These are phyloP conservation scores for Kradibia gibbosae DNA, from an alignment of 1,140 invertebrate genomes.

Conservation along the genomic window DNA sequence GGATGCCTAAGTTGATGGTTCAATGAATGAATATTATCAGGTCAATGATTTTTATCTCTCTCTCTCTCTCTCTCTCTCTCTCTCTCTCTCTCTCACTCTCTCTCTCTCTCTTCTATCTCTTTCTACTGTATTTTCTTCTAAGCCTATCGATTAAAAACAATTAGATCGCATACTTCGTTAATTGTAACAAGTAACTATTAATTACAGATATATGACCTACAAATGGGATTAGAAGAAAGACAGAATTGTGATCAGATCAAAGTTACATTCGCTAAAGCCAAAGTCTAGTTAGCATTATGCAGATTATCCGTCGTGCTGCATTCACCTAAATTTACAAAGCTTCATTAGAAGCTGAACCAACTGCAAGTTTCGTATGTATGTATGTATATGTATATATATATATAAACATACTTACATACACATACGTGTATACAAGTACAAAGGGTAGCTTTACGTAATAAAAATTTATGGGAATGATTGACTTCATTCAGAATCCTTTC, in stretches of 20 bases:
- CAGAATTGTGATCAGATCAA: background rate
- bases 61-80: constrained; percentile 13
- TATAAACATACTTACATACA: background rate
- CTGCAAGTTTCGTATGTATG: background rate
- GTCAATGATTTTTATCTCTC: background rate
- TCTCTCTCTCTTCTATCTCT: background rate
- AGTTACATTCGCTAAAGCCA: background rate
- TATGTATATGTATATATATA: background rate
- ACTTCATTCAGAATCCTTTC: too few species aligned
- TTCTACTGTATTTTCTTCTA: too few species aligned
- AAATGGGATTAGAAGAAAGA: background rate
- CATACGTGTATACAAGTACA: too few species aligned
- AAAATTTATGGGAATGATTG: too few species aligned
- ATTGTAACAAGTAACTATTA: background rate
- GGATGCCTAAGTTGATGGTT: background rate
- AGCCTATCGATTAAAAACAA: background rate
- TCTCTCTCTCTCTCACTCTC: background rate
- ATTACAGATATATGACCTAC: background rate
- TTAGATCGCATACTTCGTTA: background rate
- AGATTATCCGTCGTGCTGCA: background rate
- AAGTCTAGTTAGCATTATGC: background rate
- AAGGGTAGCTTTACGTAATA: too few species aligned
- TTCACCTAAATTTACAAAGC: constrained; percentile 3
- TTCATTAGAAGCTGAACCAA: background rate
- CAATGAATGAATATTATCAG: background rate